Conservation (phyloP, 2,797 vertebrate genomes). For the Pipistrellus pipistrellus region DNA sequence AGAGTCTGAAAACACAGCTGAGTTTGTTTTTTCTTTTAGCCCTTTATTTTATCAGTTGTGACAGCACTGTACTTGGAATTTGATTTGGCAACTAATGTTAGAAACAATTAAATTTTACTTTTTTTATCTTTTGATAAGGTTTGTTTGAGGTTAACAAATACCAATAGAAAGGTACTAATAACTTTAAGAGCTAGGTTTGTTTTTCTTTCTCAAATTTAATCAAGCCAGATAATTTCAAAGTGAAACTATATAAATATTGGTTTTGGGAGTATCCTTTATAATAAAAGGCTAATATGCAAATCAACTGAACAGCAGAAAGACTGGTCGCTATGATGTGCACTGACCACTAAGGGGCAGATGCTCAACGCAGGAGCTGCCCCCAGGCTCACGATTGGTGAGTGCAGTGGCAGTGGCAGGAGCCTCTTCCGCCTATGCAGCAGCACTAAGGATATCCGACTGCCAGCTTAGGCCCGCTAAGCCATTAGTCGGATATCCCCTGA, state of each 20-base stretch:
- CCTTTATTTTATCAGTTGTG: neutral
- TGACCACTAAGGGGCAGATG: too few species aligned
- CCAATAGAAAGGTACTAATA: neutral
- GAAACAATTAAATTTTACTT: constrained; percentile 46
- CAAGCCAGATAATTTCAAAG: constrained; percentile 32
- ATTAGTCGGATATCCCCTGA: too few species aligned
- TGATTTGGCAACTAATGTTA: constrained; percentile 62
- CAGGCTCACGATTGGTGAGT: too few species aligned
- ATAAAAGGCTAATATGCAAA: too few species aligned
- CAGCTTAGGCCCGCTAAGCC: too few species aligned
- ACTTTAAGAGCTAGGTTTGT: neutral
- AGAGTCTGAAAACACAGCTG: constrained; percentile 6
- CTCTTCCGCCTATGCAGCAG: too few species aligned
- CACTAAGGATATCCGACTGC: too few species aligned
- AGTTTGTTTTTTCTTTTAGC: neutral
- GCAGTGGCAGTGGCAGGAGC: too few species aligned
- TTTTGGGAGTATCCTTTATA: neutral
- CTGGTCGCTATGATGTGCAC: too few species aligned
- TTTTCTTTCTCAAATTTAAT: constrained; percentile 58
- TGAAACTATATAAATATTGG: neutral
- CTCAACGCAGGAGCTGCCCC: too few species aligned
- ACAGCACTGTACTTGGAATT: constrained; percentile 57
- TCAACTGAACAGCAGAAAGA: too few species aligned
- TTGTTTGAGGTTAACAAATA: constrained; percentile 48
- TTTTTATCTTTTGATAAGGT: constrained; percentile 28